Conservation (phyloP, 2,113 vertebrate genomes). For the Piaya cayana region DNA sequence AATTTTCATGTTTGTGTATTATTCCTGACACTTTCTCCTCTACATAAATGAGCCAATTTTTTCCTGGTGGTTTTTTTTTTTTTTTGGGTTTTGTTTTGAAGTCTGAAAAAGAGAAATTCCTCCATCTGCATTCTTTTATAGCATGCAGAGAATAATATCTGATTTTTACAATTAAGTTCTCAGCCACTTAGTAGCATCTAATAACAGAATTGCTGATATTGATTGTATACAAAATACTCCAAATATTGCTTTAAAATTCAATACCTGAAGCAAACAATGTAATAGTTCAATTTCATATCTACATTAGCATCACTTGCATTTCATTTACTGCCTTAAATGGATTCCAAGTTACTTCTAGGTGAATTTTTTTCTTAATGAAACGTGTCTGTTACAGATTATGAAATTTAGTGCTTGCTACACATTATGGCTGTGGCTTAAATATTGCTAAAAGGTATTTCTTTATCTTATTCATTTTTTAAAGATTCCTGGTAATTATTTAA, state of each 20-base stretch:
- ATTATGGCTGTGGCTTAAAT: background rate
- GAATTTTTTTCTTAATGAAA: constrained; percentile 2
- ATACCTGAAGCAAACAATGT: background rate
- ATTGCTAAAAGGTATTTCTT: background rate
- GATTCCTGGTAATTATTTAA: background rate
- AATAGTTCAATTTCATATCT: constrained; percentile 14
- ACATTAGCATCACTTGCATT: background rate
- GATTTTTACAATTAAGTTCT: background rate
- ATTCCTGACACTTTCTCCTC: background rate
- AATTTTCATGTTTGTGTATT: background rate
- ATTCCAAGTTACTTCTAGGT: background rate
- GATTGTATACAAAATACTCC: background rate
- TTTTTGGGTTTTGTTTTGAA: background rate
- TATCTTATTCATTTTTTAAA: background rate
- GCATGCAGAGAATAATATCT: background rate
- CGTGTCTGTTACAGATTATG: background rate
- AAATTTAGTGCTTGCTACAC: background rate
- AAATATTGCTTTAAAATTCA: background rate
- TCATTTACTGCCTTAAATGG: background rate
- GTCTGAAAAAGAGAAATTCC: background rate
- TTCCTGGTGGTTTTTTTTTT: background rate
- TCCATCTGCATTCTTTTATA: background rate
- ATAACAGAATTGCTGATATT: background rate
- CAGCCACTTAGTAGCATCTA: background rate
- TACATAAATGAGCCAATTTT: background rate